These are phyloP conservation scores for Julus scanicus DNA, from an alignment of 2,888 invertebrate species.

Conservation along the genomic window DNA sequence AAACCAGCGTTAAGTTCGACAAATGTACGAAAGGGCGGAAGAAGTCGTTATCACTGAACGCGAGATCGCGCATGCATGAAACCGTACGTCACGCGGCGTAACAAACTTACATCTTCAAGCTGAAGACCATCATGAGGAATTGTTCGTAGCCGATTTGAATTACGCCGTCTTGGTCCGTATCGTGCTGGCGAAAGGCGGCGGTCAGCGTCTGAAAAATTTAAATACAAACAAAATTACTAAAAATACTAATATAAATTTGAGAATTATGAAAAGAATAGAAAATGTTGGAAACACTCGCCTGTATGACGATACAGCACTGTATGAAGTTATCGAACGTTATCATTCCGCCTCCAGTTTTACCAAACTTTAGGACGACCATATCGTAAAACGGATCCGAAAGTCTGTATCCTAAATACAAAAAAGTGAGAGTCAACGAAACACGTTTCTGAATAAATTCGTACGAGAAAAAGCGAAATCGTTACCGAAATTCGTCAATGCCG, in stretches of 20 bases:
- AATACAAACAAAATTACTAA: constrained; percentile 18
- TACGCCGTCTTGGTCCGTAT: constrained; percentile 93
- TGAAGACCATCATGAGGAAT: constrained; percentile 87
- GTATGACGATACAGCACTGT: constrained; percentile 91
- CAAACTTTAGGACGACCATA: constrained; percentile 90
- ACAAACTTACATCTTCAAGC: constrained; percentile 57
- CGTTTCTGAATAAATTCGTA: neutral
- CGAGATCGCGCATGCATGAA: neutral
- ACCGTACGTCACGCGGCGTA: too few relatives aligned
- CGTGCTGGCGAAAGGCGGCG: constrained; percentile 84
- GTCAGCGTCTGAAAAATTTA: constrained; percentile 79
- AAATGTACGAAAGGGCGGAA: neutral
- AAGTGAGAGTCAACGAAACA: constrained; percentile 21
- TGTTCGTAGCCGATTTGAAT: constrained; percentile 96
- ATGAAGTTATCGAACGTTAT: constrained; percentile 99
- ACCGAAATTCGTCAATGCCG: constrained; percentile 90
- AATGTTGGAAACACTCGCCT: too few relatives aligned
- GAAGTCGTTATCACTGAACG: too few relatives aligned
- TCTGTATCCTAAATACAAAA: constrained; percentile 67
- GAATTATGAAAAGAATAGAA: too few relatives aligned
- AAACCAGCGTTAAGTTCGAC: constrained; percentile 13
- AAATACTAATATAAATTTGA: too few relatives aligned
- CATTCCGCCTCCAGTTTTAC: constrained; percentile 87
- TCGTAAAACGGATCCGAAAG: constrained; percentile 84
- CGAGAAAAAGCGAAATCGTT: too few relatives aligned